Base-by-base conservation (phyloP, 2,888 invertebrate species). In the Netelia virgata region DNA sequence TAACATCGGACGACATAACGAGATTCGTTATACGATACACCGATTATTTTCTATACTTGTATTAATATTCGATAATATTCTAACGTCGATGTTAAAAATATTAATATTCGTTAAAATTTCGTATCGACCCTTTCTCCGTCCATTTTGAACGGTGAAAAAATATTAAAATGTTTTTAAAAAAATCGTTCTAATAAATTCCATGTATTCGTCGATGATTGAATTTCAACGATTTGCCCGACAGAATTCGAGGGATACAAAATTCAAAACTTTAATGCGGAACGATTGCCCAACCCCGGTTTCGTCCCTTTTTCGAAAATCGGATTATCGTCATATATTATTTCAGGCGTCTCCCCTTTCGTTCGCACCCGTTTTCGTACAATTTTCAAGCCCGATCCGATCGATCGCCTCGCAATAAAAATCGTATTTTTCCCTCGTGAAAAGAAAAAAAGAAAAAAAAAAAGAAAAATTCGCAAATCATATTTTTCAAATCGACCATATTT, bases 241-340 rank as follows among this genome's bases (percentile, higher is more conserved):
- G 59, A 1, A 20, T 59, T 59, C 20, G 3, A 1, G 20, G 59
- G 20, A 59, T 10, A 59, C 36, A 36, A 61, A 59, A 36, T 16
- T 43, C 50, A 53, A 66, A 43, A 70, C 5, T 53, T 18, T 36
- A 6, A 23, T 53, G 53, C 14, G 23, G 6, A 61, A 73, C 11
- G 72, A 18, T 36, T 47, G 28, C 20, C 16, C 55, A 18, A 57
- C 41, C 18, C 16, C 1, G 10, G 14, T 47, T 0, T 1, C 14
- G 47, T 47, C 50, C 61, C 28, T 63, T 73, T 72, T 43, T 59
- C 47, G 23, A 43, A 74, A 74, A 74, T 50, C 18, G 74, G 63
- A 74, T 74, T 74, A 74, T 63, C 74, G 47, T 47, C 28, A 63
- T 63, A 63, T 50, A 73, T 61, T 61, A 73, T 63, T 74, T 28